Evolutionary conservation across 2,113 vertebrate species (phyloP), one percentile per base, ranked within the genome.

Genomic region (Eulemur macaco): DNA sequence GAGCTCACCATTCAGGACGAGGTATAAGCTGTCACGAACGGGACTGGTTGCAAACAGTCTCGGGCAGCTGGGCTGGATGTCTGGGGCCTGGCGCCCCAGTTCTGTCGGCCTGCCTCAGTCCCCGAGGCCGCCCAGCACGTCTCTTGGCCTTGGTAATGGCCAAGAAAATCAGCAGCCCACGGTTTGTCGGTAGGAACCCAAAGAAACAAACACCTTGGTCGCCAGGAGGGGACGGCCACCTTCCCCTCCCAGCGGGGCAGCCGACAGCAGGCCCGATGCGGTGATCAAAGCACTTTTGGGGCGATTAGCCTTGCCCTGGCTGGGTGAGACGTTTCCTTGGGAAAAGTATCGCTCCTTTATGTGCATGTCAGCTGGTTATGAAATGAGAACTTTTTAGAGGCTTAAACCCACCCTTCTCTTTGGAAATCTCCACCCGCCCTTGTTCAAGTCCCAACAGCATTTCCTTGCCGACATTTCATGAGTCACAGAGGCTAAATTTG

Each of bases 371-470:
- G 78, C 74, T 45, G 78, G n/a, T 86, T 86, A 64, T 89, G 97
- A 95, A 86, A 84, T 3, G 47, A 37, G 58, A 45, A 60, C 52
- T 21, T 73, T 56, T 34, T 1, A 86, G 89, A 90, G 74, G 95
- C 84, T 93, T 87, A 89, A 96, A 95, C 97, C 94, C 95, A 74
- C 78, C 89, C 73, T 0, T 31, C 23, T 68, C 96, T 95, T 80
- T 87, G 97, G 89, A 93, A 86, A 69, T 73, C 95, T 92, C 82
- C 25, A 45, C 84, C 64, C 0, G 52, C 64, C 89, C 60, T 76
- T 18, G 3, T 81, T 94, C 97, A 95, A 94, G 96, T 94, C 94
- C 84, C 39, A 2, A 82, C 88, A 86, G 77, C 77, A 1, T 23
- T 50, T 76, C 69, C n/a, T 64, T 68, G 86, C n/a, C 0, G 9